Percentiles rank a stretch among this genome's conserved stretches.
Evolutionary conservation across 2,113 vertebrate genomes (phyloP).

Genomic region (Hystrix cristata): DNA sequence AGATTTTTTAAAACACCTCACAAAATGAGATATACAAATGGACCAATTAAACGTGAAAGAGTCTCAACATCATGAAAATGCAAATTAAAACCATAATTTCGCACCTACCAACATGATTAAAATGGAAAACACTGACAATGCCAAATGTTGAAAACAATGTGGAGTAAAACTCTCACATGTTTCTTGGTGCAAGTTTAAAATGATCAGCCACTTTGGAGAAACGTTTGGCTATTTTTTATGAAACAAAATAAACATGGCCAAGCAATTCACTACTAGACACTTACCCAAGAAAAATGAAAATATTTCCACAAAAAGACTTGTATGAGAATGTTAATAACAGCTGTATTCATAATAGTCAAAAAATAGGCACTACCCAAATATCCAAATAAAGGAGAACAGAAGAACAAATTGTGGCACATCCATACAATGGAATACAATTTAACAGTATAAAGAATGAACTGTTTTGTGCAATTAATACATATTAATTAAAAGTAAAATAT

Average conservation of each 20-base stretch:
- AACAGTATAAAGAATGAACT: constrained; percentile 12
- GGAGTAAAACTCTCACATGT: not conserved
- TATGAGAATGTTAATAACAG: not conserved
- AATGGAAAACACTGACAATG: constrained; percentile 9
- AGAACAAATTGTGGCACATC: not conserved
- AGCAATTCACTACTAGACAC: not conserved
- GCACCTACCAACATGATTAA: not conserved
- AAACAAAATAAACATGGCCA: not conserved
- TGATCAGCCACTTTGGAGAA: not conserved
- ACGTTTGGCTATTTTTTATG: not conserved
- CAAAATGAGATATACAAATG: not conserved
- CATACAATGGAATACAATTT: not conserved
- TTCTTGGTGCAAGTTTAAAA: not conserved
- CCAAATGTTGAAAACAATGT: not conserved
- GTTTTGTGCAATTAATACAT: not conserved
- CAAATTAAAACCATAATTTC: constrained; percentile 55
- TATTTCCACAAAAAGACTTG: constrained; percentile 4
- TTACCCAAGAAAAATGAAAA: constrained; percentile 40
- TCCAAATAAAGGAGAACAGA: not conserved
- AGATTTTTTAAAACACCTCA: not conserved
- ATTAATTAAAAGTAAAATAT: not conserved
- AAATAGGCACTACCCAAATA: not conserved
- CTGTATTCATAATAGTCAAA: constrained; percentile 5
- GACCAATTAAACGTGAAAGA: constrained; percentile 45
- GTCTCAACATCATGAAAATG: not conserved